Percentiles rank a stretch among this genome's conserved stretches.
These are phyloP conservation scores for Luperina nickerlii DNA, from an alignment of 2,888 invertebrate genomes.

Conservation along the genomic window DNA sequence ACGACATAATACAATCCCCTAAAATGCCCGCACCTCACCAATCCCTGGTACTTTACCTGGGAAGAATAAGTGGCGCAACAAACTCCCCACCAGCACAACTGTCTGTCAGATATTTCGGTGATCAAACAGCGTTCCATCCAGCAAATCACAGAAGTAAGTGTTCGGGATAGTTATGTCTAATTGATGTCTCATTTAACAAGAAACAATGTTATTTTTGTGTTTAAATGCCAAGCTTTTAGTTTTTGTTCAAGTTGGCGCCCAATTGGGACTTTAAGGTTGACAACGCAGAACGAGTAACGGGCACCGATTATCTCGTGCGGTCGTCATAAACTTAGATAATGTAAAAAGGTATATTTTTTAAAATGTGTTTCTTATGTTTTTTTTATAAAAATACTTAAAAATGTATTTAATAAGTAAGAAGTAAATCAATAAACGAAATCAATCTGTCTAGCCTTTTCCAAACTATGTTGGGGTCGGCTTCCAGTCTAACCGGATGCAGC, in stretches of 20 bases:
- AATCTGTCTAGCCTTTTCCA: no score
- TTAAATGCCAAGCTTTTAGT: not conserved
- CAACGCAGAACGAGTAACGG: not conserved
- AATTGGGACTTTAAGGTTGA: not conserved
- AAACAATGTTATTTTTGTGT: not conserved
- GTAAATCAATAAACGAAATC: no score
- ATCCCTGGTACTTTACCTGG: not conserved
- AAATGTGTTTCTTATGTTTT: no score
- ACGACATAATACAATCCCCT: no score
- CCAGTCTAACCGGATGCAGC: no score
- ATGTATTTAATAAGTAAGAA: no score
- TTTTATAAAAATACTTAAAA: no score
- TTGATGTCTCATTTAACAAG: no score
- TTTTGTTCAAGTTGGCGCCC: slow-evolving; percentile 14
- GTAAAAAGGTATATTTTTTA: not conserved
- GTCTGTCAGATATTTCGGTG: not conserved
- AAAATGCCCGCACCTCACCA: not conserved
- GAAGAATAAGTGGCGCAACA: no score
- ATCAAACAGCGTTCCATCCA: not conserved
- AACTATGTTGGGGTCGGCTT: no score
- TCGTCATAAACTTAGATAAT: not conserved
- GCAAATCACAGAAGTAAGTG: not conserved
- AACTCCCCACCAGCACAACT: not conserved
- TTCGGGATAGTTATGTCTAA: not conserved
- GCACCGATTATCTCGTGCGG: not conserved